Conservation (phyloP, 2,797 vertebrate species). For the Gadopsis marmoratus region DNA sequence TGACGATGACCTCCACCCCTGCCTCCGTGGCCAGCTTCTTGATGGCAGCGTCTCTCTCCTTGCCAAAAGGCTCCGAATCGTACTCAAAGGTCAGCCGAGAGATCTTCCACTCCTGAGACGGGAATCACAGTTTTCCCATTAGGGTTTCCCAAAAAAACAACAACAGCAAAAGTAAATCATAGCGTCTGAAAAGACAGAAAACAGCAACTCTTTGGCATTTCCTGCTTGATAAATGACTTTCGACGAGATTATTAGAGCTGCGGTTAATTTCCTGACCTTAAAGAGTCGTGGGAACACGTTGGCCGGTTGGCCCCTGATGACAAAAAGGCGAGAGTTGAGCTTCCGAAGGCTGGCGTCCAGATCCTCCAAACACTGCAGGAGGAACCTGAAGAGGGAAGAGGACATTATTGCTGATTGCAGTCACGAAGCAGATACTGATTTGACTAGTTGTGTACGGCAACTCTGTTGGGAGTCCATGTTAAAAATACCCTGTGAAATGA, state of each 20-base stretch:
- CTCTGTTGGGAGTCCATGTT: background rate
- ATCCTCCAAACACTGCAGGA: slow-evolving; percentile 88
- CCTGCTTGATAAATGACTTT: background rate
- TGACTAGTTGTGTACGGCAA: background rate
- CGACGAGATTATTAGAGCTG: background rate
- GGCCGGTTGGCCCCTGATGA: slow-evolving; percentile 87
- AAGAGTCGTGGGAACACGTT: slow-evolving; percentile 88
- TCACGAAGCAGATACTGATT: background rate
- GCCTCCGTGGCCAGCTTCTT: slow-evolving; percentile 88
- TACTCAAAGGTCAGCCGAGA: slow-evolving; percentile 87
- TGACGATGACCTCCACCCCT: slow-evolving; percentile 86
- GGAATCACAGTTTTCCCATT: background rate
- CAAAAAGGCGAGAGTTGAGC: slow-evolving; percentile 88
- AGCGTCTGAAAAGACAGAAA: background rate
- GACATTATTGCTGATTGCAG: background rate
- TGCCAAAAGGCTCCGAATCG: slow-evolving; percentile 87
- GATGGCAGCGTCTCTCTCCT: slow-evolving; percentile 87
- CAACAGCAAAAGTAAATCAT: background rate
- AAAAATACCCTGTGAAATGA: background rate
- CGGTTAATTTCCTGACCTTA: slow-evolving; percentile 73
- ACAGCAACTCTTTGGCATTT: background rate
- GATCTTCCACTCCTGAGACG: slow-evolving; percentile 86
- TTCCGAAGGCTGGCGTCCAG: slow-evolving; percentile 86
- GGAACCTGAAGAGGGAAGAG: slow-evolving; percentile 76
- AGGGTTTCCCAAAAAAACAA: no score